Conservation (phyloP, 1,140 invertebrate species). For the Apis cerana region DNA sequence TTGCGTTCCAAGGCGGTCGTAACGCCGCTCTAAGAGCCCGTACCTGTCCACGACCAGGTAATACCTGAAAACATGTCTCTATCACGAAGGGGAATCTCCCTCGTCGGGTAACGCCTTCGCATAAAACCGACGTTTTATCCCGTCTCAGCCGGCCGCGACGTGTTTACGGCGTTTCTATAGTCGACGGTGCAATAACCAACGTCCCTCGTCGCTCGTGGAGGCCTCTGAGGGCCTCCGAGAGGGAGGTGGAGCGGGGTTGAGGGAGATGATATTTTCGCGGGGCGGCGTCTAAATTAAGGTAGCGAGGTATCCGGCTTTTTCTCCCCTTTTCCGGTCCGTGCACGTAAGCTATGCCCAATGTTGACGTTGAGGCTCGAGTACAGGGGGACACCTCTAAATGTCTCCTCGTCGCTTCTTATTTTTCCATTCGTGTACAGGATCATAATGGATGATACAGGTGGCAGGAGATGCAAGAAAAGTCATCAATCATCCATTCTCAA, state of each 20-base stretch:
- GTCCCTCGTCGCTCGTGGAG: constrained; percentile 20
- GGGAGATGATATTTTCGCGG: constrained; percentile 60
- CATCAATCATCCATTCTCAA: too few relatives aligned
- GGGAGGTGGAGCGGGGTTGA: not conserved
- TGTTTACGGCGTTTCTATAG: constrained; percentile 76
- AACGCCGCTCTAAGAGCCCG: constrained; percentile 77
- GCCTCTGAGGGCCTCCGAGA: not conserved
- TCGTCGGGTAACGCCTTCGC: constrained; percentile 73
- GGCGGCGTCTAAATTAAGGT: constrained; percentile 64
- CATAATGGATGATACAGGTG: too few relatives aligned
- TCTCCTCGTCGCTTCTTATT: too few relatives aligned
- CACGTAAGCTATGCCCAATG: not conserved
- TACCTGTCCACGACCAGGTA: constrained; percentile 79
- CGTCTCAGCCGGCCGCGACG: constrained; percentile 69
- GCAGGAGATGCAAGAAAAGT: too few relatives aligned
- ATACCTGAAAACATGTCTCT: constrained; percentile 81
- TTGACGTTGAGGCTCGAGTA: too few relatives aligned
- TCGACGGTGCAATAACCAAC: constrained; percentile 66
- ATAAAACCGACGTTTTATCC: constrained; percentile 80
- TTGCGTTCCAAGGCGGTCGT: constrained; percentile 73
- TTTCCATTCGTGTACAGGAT: too few relatives aligned
- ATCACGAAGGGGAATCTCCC: constrained; percentile 76
- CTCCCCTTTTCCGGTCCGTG: constrained; percentile 46
- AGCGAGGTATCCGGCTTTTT: constrained; percentile 52
- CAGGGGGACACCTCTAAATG: too few relatives aligned